A percentile compares a stretch with the other conserved stretches of the same genome.
Evolutionary conservation across 2,797 vertebrate species (phyloP).

Genomic region (Sebastes wilsoni): DNA sequence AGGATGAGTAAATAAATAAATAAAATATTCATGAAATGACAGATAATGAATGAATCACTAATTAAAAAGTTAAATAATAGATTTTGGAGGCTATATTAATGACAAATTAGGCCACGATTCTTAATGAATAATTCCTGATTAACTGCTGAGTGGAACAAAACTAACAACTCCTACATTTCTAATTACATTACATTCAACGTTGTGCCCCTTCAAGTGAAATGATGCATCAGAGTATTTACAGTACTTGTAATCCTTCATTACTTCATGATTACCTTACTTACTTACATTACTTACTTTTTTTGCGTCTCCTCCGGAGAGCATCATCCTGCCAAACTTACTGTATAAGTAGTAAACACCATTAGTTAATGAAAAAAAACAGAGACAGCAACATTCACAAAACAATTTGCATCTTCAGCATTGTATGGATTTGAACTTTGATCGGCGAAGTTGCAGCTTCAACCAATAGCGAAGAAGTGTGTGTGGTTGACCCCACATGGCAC

Average conservation of each 20-base stretch:
- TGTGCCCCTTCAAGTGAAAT: not conserved
- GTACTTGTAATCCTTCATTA: not conserved
- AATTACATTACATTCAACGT: not conserved
- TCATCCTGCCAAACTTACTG: not conserved
- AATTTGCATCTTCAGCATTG: too few relatives aligned
- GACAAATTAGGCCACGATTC: not conserved
- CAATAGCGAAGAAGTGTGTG: too few relatives aligned
- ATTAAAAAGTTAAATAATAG: not conserved
- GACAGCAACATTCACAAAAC: not conserved
- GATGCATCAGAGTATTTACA: not conserved
- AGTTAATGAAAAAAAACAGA: not conserved
- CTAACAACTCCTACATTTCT: not conserved
- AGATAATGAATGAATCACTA: not conserved
- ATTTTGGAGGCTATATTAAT: not conserved
- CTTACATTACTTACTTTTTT: too few relatives aligned
- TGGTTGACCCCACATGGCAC: too few relatives aligned
- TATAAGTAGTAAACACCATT: not conserved
- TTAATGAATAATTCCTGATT: not conserved
- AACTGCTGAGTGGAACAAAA: not conserved
- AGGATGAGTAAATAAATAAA: not conserved
- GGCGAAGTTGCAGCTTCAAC: fast-evolving
- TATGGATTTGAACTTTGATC: too few relatives aligned
- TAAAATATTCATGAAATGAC: not conserved
- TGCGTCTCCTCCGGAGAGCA: not conserved
- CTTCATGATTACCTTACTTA: not conserved